Conservation (phyloP, 30 jellyfish, hydroid and myxozoan genomes). For the Aurelia aurita region DNA sequence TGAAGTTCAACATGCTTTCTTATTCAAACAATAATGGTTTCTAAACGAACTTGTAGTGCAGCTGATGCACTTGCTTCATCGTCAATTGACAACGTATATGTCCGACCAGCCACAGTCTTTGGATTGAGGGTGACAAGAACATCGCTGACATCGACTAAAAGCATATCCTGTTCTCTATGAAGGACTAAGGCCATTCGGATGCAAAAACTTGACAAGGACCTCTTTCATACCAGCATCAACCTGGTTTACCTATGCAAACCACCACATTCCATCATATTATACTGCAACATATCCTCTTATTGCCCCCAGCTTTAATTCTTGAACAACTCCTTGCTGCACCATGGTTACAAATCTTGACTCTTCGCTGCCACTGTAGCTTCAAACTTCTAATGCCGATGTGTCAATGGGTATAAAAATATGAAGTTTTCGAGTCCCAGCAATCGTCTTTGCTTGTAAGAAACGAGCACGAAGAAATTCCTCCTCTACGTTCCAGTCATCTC, state of each 20-base stretch:
- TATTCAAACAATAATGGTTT: neutral
- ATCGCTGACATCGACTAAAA: neutral
- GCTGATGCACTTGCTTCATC: conserved; percentile 1
- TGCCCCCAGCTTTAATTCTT: neutral
- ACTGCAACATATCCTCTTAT: neutral
- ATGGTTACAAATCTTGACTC: too few species aligned
- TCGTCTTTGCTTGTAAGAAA: too few species aligned
- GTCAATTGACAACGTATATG: neutral
- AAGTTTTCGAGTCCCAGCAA: too few species aligned
- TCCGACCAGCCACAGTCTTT: neutral
- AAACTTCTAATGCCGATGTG: too few species aligned
- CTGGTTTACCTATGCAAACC: neutral
- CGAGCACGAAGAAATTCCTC: too few species aligned
- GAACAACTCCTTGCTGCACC: neutral
- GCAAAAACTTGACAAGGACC: neutral
- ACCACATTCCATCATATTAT: neutral
- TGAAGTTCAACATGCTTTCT: neutral
- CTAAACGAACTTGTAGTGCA: neutral
- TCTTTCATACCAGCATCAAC: neutral
- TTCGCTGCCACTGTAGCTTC: too few species aligned
- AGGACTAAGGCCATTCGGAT: neutral
- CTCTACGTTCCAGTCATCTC: too few species aligned
- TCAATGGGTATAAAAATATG: too few species aligned
- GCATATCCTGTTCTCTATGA: neutral
- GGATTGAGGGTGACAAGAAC: neutral